Percentiles rank a stretch among this genome's conserved stretches.
These are phyloP conservation scores for Catocala fraxini DNA, from an alignment of 2,888 invertebrate genomes.

Conservation along the genomic window DNA sequence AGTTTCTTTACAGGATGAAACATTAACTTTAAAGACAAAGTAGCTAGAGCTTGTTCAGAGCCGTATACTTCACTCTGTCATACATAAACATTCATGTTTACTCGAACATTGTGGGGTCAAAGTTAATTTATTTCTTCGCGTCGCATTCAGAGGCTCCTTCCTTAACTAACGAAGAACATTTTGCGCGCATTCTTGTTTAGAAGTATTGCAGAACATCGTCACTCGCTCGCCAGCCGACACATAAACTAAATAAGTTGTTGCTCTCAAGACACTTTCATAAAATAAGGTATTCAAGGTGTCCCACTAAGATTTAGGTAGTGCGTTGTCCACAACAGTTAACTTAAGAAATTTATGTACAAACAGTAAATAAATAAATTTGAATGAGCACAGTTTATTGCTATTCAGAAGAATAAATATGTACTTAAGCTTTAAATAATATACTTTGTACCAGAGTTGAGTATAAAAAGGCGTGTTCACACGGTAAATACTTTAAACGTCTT, in stretches of 20 bases:
- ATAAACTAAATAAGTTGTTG: conserved; percentile 61
- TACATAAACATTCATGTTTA: conserved; percentile 76
- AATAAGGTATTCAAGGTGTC: conserved; percentile 55
- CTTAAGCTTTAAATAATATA: no score
- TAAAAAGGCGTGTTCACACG: no score
- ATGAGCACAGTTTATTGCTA: not conserved
- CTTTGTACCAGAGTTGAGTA: no score
- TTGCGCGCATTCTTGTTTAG: conserved; percentile 52
- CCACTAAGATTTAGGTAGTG: conserved; percentile 52
- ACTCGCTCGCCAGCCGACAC: conserved; percentile 37
- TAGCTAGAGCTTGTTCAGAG: conserved; percentile 46
- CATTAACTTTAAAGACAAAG: conserved; percentile 48
- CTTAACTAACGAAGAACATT: conserved; percentile 45
- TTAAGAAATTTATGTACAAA: not conserved
- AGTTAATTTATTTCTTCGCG: conserved; percentile 73
- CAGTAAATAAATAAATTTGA: not conserved
- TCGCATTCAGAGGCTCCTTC: conserved; percentile 31
- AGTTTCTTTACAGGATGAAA: conserved; percentile 5
- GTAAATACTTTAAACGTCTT: no score
- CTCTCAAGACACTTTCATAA: conserved; percentile 49
- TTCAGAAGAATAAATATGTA: not conserved
- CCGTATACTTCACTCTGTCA: conserved; percentile 69
- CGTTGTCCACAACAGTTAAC: conserved; percentile 4
- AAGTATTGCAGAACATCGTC: conserved; percentile 48
- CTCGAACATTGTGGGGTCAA: conserved; percentile 68